Base-by-base conservation (phyloP, 2,888 invertebrate species). In the Acanthosepion esculentum region DNA sequence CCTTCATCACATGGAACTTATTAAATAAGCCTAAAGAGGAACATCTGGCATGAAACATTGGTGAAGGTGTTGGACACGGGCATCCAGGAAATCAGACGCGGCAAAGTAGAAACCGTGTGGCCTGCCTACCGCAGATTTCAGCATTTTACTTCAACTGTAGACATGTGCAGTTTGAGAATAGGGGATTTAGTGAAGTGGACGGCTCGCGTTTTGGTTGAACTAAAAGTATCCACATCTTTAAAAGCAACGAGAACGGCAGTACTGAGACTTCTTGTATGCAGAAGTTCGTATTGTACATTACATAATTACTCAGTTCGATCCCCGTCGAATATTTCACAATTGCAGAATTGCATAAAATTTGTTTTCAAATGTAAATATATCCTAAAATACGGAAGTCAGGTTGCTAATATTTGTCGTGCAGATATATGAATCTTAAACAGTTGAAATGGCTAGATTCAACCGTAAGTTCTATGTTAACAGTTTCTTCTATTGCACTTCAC, bases 121-220 rank as follows among this genome's bases (percentile, higher is more conserved):
- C n/a, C 78, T 78, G 78, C 78, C 78, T 78, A 78, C 78, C 78
- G 78, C 78, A 78, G 78, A 78, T 78, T n/a, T 78, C n/a, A 78
- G 4, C n/a, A 18, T 78, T 78, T 78, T 78, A 12, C n/a, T n/a
- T 78, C 15, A n/a, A 33, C n/a, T 33, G n/a, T n/a, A n/a, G 15
- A 78, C 33, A 78, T 78, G 78, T n/a, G 78, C 78, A 78, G n/a
- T 78, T 78, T 15, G 78, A 18, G 78, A 78, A n/a, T 78, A 15
- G 78, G 33, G 78, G 78, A 78, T 78, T 78, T 78, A 78, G n/a
- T 33, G 33, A n/a, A 78, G 78, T 78, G 78, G 78, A 78, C 33
- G 78, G 3, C n/a, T 78, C 33, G n/a, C 78, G 12, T n/a, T 78
- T 78, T 78, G n/a, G n/a, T 53, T 50, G 93, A 20, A 93, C 48